These are phyloP conservation scores for Garrulus glandarius DNA, from an alignment of 2,797 vertebrate genomes.

Conservation along the genomic window DNA sequence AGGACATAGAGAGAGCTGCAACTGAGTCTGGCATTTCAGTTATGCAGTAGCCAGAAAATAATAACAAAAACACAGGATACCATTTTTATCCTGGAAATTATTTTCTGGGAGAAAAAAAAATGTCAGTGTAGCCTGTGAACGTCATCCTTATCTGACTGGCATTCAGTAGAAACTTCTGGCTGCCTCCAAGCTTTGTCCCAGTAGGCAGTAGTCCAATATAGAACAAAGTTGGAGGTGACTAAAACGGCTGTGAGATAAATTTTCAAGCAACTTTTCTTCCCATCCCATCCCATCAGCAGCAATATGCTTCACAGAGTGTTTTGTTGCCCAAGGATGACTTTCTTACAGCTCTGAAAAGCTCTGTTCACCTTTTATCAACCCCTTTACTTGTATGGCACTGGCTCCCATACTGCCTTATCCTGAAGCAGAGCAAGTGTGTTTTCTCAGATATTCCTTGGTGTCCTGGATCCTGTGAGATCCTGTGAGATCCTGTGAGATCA, in stretches of 20 bases:
- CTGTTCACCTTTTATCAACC: not conserved
- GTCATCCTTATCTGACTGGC: not conserved
- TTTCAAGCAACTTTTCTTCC: not conserved
- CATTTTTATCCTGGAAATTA: conserved; percentile 16
- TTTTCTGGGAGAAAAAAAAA: not conserved
- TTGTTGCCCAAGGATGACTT: not conserved
- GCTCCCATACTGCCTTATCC: not conserved
- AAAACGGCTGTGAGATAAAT: not conserved
- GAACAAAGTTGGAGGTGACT: not conserved
- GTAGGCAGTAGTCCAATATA: not conserved
- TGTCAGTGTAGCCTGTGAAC: not conserved
- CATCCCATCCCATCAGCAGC: not conserved
- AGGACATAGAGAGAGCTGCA: not conserved
- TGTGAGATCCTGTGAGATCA: not conserved
- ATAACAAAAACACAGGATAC: not conserved
- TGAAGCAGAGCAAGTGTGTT: not conserved
- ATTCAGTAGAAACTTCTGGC: not conserved
- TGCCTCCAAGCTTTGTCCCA: not conserved
- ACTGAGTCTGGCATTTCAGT: not conserved
- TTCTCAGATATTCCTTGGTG: not conserved
- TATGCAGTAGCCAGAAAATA: conserved; percentile 22
- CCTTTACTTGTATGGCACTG: not conserved
- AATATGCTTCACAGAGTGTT: not conserved
- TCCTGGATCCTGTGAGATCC: not conserved
- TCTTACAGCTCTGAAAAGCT: not conserved